These are phyloP conservation scores for Macropis europaea DNA, from an alignment of 2,888 invertebrate genomes.

Conservation along the genomic window DNA sequence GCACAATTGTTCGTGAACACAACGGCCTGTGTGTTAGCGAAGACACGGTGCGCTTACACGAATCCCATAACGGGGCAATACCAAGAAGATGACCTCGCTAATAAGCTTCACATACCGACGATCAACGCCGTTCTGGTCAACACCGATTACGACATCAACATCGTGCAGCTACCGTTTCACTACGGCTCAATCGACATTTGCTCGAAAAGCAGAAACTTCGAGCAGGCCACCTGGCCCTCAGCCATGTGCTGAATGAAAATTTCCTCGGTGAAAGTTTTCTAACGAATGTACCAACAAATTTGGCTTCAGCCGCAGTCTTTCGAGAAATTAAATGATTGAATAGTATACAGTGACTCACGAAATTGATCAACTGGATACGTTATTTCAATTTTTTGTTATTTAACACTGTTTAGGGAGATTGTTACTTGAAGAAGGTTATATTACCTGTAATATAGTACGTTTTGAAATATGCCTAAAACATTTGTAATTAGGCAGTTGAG, in stretches of 20 bases:
- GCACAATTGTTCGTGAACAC: constrained; percentile 81
- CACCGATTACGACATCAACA: constrained; percentile 74
- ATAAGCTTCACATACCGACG: constrained; percentile 62
- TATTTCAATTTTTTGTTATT: too few species aligned
- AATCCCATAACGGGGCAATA: constrained; percentile 86
- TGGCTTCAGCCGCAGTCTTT: too few species aligned
- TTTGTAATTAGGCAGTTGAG: too few species aligned
- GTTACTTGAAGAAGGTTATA: too few species aligned
- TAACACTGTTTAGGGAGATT: too few species aligned
- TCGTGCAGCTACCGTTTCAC: constrained; percentile 71
- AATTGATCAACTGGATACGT: too few species aligned
- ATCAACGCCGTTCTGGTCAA: constrained; percentile 74
- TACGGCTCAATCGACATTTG: constrained; percentile 67
- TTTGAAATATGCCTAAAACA: too few species aligned
- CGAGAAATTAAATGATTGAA: too few species aligned
- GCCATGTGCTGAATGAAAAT: constrained; percentile 61
- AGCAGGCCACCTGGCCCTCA: constrained; percentile 71
- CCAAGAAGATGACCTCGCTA: constrained; percentile 81
- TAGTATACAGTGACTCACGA: too few species aligned
- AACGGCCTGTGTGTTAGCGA: constrained; percentile 85
- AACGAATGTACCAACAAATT: neutral
- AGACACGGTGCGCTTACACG: constrained; percentile 83
- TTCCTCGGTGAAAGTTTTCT: constrained; percentile 2
- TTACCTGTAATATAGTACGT: too few species aligned
- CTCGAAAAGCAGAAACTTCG: constrained; percentile 70